These are phyloP conservation scores for Kuschelorhynchus macadamiae DNA, from an alignment of 2,888 invertebrate species.

Conservation along the genomic window DNA sequence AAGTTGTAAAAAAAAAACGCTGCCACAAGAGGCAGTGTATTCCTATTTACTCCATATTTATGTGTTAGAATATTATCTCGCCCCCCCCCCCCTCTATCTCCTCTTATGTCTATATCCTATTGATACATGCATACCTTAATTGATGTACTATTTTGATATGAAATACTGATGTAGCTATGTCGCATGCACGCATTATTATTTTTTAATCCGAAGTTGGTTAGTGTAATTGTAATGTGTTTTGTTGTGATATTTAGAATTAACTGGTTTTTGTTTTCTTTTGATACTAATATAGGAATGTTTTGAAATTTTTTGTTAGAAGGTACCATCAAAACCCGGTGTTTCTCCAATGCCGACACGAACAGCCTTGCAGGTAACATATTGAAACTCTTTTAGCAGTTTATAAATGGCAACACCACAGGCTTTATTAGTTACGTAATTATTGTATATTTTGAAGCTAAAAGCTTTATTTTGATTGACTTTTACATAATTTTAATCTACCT, in stretches of 20 bases:
- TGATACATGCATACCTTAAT: too few species aligned
- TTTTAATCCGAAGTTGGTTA: constrained; percentile 13
- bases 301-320: constrained; percentile 64
- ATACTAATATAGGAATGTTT: constrained; percentile 49
- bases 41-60: too few species aligned
- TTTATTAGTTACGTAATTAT: constrained; percentile 28
- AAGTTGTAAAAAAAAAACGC: too few species aligned
- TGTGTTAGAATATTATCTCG: too few species aligned
- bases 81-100: too few species aligned
- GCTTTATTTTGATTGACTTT: constrained; percentile 12
- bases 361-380: constrained; percentile 77
- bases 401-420: constrained; percentile 40
- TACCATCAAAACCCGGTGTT: constrained; percentile 71
- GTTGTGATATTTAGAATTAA: constrained; percentile 18
- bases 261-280: constrained; percentile 39
- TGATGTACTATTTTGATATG: background rate
- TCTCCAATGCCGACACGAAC: constrained; percentile 75
- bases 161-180: background rate
- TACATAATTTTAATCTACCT: too few species aligned
- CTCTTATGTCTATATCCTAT: too few species aligned
- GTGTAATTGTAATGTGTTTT: constrained; percentile 1
- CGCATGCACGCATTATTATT: background rate
- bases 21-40: too few species aligned
- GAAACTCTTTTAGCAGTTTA: constrained; percentile 24
- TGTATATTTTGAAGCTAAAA: constrained; percentile 4